Percentiles rank a stretch among this genome's conserved stretches.
Evolutionary conservation across 2,113 vertebrate genomes (phyloP).

Genomic region (Trematomus loennbergii): DNA sequence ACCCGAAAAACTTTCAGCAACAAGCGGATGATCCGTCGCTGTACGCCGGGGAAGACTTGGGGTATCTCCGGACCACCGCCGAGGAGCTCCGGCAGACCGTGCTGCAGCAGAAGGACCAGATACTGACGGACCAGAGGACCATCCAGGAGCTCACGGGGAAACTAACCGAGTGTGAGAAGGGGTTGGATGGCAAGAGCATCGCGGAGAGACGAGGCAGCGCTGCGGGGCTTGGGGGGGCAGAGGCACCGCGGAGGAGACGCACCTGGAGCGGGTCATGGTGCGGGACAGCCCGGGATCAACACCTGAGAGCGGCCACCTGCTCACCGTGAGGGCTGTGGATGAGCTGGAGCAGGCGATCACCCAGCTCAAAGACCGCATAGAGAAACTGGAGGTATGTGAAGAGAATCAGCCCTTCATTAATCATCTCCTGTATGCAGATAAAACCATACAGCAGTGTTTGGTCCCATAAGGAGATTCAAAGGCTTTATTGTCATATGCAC

Average conservation of each 20-base stretch:
- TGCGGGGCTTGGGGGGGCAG: conserved; percentile 71
- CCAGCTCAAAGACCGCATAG: conserved; percentile 94
- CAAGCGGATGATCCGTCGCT: conserved; percentile 81
- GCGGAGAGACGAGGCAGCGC: conserved; percentile 62
- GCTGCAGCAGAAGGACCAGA: conserved; percentile 93
- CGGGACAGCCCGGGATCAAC: conserved; percentile 85
- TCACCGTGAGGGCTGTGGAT: conserved; percentile 81
- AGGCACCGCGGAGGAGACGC: conserved; percentile 67
- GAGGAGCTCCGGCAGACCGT: conserved; percentile 93
- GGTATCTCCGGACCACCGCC: conserved; percentile 89
- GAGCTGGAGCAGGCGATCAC: conserved; percentile 93
- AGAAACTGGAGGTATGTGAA: conserved; percentile 90
- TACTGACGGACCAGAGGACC: conserved; percentile 89
- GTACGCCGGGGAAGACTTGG: conserved; percentile 86
- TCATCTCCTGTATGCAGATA: conserved; percentile 8
- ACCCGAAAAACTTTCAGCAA: conserved; percentile 81
- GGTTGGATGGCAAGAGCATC: conserved; percentile 73
- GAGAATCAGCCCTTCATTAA: background rate
- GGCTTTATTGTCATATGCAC: too few species aligned
- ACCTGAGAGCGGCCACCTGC: conserved; percentile 55
- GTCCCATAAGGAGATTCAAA: background rate
- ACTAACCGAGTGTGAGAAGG: conserved; percentile 92
- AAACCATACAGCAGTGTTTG: background rate
- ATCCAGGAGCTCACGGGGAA: conserved; percentile 93
- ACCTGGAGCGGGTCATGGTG: conserved; percentile 85